Conservation (phyloP, 1,140 invertebrate species). For the Drosophila suzukii region DNA sequence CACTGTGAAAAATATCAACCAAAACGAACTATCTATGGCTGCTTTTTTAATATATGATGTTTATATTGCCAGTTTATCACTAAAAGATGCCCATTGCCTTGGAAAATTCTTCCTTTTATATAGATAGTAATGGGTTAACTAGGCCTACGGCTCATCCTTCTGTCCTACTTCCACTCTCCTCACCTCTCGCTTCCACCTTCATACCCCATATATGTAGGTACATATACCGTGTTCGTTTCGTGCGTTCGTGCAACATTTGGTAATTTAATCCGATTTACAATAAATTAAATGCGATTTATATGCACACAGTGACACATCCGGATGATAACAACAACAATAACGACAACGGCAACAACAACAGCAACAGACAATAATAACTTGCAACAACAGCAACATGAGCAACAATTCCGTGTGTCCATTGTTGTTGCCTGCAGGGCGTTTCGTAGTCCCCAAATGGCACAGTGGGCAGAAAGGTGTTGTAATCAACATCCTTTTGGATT, state of each 20-base stretch:
- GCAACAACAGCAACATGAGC: constrained; percentile 42
- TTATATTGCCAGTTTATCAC: neutral
- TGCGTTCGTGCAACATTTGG: constrained; percentile 78
- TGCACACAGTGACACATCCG: constrained; percentile 82
- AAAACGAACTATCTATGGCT: neutral
- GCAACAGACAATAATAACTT: constrained; percentile 36
- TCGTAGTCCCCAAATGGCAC: constrained; percentile 4
- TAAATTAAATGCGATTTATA: constrained; percentile 84
- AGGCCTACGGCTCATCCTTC: constrained; percentile 19
- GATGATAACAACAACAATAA: constrained; percentile 75
- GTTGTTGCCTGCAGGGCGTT: constrained; percentile 56
- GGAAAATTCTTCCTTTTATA: too few species aligned
- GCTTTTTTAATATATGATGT: neutral
- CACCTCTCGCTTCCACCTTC: neutral
- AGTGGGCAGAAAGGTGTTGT: neutral
- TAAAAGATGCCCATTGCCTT: too few species aligned
- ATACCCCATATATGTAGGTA: neutral
- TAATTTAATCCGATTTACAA: constrained; percentile 84
- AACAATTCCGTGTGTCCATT: constrained; percentile 59
- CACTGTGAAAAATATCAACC: neutral
- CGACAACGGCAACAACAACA: constrained; percentile 29
- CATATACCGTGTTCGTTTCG: constrained; percentile 8
- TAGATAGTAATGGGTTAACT: constrained; percentile 27
- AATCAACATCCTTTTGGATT: too few species aligned
- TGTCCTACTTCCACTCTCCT: neutral